Conservation (phyloP, 2,797 vertebrate genomes). For the Echiichthys vipera region DNA sequence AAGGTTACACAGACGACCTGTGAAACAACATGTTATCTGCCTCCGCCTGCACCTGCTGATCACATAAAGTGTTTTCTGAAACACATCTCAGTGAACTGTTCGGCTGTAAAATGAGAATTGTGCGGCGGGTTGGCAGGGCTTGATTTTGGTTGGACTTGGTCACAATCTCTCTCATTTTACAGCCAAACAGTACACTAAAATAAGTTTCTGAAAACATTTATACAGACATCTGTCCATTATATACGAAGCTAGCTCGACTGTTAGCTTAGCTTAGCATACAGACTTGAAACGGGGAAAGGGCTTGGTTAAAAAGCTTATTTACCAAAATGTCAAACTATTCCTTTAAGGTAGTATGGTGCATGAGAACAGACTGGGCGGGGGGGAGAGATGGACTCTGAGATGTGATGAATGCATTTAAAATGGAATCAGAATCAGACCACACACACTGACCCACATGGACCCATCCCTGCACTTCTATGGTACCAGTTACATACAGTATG, state of each 20-base stretch:
- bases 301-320: neutral
- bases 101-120: no score
- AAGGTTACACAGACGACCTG: no score
- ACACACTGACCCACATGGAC: neutral
- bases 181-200: no score
- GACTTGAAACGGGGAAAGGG: neutral
- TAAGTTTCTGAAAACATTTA: no score
- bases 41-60: no score
- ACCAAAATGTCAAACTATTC: neutral
- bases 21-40: no score
- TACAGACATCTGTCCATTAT: neutral
- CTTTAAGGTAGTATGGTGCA: neutral
- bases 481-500: neutral
- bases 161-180: no score
- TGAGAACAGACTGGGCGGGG: neutral
- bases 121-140: no score
- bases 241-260: neutral
- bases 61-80: no score
- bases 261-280: neutral
- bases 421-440: neutral
- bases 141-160: no score
- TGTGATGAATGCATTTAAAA: neutral
- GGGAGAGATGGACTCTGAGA: neutral
- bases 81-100: no score
- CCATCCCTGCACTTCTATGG: neutral